phyloP scores from a whole-genome alignment of 2,797 vertebrate genomes.

The Myoxocephalus aenaeus region DNA sequence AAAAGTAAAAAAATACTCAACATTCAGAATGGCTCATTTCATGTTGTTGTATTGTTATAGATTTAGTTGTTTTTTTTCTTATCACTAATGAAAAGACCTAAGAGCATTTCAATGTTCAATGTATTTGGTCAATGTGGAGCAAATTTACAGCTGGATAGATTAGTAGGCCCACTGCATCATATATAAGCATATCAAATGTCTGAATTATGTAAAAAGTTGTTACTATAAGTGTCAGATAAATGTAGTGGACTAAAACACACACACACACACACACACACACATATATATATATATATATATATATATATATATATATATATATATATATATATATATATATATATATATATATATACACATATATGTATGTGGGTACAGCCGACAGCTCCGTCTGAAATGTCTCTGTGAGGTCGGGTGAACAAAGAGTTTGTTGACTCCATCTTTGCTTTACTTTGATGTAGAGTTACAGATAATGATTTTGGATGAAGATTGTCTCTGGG shows the following conservation, averaged over 20 bases:
- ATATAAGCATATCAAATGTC: not conserved
- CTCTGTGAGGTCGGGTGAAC: slow-evolving; percentile 29
- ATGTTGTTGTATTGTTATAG: too few species aligned
- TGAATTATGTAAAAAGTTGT: not conserved
- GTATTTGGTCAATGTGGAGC: not conserved
- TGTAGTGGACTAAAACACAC: not conserved
- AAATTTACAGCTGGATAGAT: not conserved
- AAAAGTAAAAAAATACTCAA: too few species aligned
- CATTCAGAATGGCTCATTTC: too few species aligned
- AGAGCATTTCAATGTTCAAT: too few species aligned
- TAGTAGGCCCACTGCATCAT: not conserved
- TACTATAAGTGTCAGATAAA: not conserved
- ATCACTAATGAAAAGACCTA: too few species aligned
- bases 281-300: not conserved
- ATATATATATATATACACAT: not conserved
- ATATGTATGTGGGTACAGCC: slow-evolving; percentile 6
- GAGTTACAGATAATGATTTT: slow-evolving; percentile 14
- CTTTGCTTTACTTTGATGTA: slow-evolving; percentile 25
- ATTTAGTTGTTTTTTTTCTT: too few species aligned
- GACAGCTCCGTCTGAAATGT: not conserved
- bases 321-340: too few species aligned
- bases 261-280: too few species aligned
- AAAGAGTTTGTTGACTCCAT: slow-evolving; percentile 6
- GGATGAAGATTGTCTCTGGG: slow-evolving; percentile 3
- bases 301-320: too few species aligned